These are phyloP conservation scores for Mesorhabditis spiculigera DNA, from an alignment of 2,888 invertebrate genomes.

Conservation along the genomic window DNA sequence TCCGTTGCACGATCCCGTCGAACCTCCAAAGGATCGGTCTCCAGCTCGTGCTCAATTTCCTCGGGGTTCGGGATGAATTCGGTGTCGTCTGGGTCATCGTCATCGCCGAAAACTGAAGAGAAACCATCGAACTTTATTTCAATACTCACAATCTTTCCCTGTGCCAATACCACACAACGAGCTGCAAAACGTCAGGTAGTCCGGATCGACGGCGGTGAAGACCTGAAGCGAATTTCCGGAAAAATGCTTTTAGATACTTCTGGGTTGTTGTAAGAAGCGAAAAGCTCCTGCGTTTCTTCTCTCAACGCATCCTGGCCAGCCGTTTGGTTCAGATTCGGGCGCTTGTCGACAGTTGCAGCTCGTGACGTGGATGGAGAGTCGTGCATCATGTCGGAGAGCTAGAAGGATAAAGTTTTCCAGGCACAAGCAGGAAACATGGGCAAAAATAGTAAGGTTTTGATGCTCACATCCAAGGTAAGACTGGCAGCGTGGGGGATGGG, in stretches of 20 bases:
- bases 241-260: background rate
- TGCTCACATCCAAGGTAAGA: too few relatives aligned
- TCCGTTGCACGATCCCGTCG: slow-evolving; percentile 3
- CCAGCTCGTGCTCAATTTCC: slow-evolving; percentile 2
- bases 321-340: background rate
- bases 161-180: background rate
- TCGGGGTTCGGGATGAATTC: background rate
- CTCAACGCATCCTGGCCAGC: background rate
- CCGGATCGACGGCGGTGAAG: background rate
- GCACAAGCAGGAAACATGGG: too few relatives aligned
- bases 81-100: background rate
- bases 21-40: background rate
- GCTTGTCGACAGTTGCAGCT: too few relatives aligned
- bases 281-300: slow-evolving; percentile 4
- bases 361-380: too few relatives aligned
- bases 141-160: too few relatives aligned
- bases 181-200: background rate
- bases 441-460: too few relatives aligned
- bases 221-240: background rate
- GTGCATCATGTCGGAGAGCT: too few relatives aligned
- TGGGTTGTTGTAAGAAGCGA: background rate
- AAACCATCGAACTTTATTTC: background rate
- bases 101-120: background rate
- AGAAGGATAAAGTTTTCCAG: too few relatives aligned
- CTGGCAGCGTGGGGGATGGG: too few relatives aligned